Conservation (phyloP, 1,140 invertebrate genomes). For the Sitobion miscanthi region DNA sequence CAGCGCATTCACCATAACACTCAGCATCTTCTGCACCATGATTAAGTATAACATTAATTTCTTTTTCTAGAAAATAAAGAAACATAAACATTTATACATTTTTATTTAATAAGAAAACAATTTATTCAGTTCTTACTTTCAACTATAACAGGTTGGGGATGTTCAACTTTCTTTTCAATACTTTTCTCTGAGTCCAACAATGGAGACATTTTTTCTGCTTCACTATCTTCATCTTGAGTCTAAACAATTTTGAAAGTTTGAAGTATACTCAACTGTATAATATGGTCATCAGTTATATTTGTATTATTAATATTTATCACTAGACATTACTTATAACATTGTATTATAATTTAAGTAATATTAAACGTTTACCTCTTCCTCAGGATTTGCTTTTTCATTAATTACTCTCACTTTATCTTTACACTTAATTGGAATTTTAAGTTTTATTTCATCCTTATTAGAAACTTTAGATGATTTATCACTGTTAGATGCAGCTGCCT, state of each 20-base stretch:
- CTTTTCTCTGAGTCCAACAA: constrained; percentile 65
- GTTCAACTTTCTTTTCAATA: constrained; percentile 49
- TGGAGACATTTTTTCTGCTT: constrained; percentile 80
- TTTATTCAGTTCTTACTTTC: constrained; percentile 27
- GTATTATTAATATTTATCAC: background rate
- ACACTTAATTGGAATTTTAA: constrained; percentile 48
- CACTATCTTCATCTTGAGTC: constrained; percentile 77
- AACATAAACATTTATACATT: no score
- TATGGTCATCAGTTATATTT: background rate
- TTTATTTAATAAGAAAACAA: background rate
- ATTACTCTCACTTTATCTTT: constrained; percentile 45
- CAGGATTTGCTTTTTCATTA: constrained; percentile 50
- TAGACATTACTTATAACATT: background rate
- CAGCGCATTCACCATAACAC: constrained; percentile 45
- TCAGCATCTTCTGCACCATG: constrained; percentile 52
- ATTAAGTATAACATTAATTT: constrained; percentile 54
- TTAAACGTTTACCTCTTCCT: constrained; percentile 32
- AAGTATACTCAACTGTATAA: background rate
- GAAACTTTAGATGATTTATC: constrained; percentile 49
- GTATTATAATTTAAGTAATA: background rate
- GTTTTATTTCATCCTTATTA: constrained; percentile 39
- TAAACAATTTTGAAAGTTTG: constrained; percentile 58
- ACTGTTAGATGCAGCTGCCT: constrained; percentile 14
- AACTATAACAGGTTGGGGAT: background rate
- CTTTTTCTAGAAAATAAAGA: constrained; percentile 45